Evolutionary conservation across 2,888 invertebrate genomes (phyloP).

Genomic region (Trichogramma dendrolimi): DNA sequence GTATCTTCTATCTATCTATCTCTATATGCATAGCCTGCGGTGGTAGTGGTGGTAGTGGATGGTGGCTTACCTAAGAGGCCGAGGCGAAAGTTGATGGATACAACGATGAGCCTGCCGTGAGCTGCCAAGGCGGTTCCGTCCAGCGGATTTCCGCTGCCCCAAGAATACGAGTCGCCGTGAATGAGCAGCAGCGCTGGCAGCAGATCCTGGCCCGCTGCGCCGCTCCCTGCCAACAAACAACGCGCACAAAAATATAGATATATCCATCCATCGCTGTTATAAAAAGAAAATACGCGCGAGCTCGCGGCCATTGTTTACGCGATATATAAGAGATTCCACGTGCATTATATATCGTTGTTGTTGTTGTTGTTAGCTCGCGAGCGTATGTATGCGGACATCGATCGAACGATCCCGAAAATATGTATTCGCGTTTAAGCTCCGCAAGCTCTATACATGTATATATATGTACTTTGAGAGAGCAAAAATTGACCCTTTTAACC

Average conservation of each 20-base stretch:
- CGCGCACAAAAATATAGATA: not conserved
- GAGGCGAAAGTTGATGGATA: constrained; percentile 87
- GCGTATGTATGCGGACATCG: not conserved
- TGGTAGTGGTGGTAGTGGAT: not conserved
- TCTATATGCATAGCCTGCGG: not conserved
- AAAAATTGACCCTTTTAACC: constrained; percentile 20
- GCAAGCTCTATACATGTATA: no score
- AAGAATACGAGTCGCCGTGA: constrained; percentile 93
- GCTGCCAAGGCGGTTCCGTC: constrained; percentile 94
- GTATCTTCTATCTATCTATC: not conserved
- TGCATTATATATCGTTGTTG: no score
- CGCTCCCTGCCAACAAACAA: not conserved
- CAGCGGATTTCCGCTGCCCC: constrained; percentile 95
- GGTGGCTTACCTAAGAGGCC: constrained; percentile 72
- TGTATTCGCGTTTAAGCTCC: no score
- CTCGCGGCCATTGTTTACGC: no score
- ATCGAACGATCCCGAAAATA: no score
- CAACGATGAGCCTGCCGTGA: constrained; percentile 82
- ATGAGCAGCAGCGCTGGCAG: constrained; percentile 84
- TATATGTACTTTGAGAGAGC: not conserved
- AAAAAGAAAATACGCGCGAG: constrained; percentile 4
- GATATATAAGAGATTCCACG: no score
- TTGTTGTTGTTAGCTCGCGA: not conserved
- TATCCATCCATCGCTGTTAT: not conserved
- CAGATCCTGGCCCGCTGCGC: constrained; percentile 48